Conservation (phyloP, 2,797 vertebrate species). For the Mastacembelus armatus region DNA sequence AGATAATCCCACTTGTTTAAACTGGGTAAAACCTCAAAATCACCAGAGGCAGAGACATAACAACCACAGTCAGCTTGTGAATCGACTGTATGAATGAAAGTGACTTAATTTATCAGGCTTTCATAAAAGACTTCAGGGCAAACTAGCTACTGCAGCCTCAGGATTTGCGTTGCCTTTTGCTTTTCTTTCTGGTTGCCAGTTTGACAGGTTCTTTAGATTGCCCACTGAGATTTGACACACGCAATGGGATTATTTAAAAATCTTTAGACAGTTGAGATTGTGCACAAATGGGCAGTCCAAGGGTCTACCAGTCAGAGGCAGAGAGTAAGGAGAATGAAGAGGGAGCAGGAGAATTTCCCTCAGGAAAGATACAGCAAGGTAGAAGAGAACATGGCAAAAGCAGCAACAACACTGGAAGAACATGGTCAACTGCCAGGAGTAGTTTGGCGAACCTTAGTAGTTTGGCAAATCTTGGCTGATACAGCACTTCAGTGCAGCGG, state of each 20-base stretch:
- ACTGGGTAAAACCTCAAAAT: constrained; percentile 4
- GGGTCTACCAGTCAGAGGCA: constrained; percentile 60
- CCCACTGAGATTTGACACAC: constrained; percentile 12
- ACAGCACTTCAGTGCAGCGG: constrained; percentile 62
- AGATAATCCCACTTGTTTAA: constrained; percentile 1
- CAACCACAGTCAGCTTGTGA: not conserved
- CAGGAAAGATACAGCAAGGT: constrained; percentile 64
- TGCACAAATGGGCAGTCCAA: constrained; percentile 47
- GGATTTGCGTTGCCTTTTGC: too few species aligned
- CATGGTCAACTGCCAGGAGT: constrained; percentile 65
- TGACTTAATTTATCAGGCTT: not conserved
- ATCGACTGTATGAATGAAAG: constrained; percentile 8
- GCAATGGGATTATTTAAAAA: constrained; percentile 20
- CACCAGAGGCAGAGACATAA: not conserved
- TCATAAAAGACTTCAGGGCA: constrained; percentile 3
- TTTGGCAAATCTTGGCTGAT: constrained; percentile 66
- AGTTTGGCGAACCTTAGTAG: too few species aligned
- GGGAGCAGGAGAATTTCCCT: constrained; percentile 62
- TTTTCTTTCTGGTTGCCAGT: too few species aligned
- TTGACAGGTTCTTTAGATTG: too few species aligned
- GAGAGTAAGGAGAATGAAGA: constrained; percentile 30
- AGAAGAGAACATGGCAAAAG: constrained; percentile 75
- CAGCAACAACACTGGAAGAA: constrained; percentile 63
- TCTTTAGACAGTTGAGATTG: constrained; percentile 46
- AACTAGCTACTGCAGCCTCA: not conserved